Evolutionary conservation across 2,888 invertebrate species (phyloP).

Genomic region (Yponomeuta sedellus): DNA sequence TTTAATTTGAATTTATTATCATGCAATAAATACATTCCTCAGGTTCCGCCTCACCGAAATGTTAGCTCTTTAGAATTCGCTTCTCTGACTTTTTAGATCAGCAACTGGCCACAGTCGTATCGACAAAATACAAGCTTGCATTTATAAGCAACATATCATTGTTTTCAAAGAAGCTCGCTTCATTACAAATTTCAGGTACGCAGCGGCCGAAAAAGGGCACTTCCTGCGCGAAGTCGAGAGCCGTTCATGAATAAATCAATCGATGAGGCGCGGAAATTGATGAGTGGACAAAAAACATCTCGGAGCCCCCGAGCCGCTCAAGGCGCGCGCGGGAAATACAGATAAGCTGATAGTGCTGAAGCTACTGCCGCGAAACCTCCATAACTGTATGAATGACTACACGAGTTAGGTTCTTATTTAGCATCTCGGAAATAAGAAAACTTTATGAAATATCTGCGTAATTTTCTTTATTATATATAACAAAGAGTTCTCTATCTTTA

Average conservation of each 20-base stretch:
- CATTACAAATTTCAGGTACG: conserved; percentile 69
- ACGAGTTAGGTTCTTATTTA: no score
- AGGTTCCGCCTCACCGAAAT: not conserved
- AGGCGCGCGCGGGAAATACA: not conserved
- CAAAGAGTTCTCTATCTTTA: no score
- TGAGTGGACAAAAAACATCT: conserved; percentile 63
- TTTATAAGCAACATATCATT: conserved; percentile 62
- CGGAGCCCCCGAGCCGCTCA: conserved; percentile 48
- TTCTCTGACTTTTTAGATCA: not conserved
- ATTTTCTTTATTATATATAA: no score
- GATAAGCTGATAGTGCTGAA: not conserved
- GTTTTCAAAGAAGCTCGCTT: conserved; percentile 62
- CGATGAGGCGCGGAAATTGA: conserved; percentile 73
- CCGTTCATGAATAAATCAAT: conserved; percentile 75
- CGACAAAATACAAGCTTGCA: conserved; percentile 2
- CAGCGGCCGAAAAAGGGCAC: conserved; percentile 61
- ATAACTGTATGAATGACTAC: no score
- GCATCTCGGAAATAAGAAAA: no score
- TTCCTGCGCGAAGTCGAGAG: conserved; percentile 67
- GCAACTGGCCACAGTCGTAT: not conserved
- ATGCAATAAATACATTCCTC: conserved; percentile 12
- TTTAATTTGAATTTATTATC: conserved; percentile 14
- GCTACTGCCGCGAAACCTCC: no score
- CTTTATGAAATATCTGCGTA: no score
- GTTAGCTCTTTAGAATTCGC: not conserved